phyloP scores from a whole-genome alignment of 1,140 invertebrate species.

The Drosophila hydei region DNA sequence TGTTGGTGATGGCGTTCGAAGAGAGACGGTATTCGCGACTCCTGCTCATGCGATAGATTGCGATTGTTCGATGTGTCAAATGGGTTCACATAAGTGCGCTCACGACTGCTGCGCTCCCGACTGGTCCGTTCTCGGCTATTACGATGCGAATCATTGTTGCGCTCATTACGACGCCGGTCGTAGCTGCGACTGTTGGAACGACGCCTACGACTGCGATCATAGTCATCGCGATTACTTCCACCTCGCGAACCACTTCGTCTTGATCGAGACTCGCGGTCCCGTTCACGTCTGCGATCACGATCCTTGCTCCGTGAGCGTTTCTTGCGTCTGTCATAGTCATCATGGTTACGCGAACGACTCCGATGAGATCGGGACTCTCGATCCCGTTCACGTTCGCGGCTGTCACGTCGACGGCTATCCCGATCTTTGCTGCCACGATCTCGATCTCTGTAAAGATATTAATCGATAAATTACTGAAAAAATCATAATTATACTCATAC shows the following conservation, averaged over 20 bases:
- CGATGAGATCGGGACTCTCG: conserved; percentile 79
- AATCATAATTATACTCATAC: too few relatives aligned
- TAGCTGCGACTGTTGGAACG: conserved; percentile 67
- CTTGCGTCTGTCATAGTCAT: conserved; percentile 65
- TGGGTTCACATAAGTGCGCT: conserved; percentile 84
- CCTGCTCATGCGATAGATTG: conserved; percentile 61
- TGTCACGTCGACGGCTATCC: conserved; percentile 84
- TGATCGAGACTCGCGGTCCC: conserved; percentile 63
- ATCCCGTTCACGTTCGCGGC: conserved; percentile 76
- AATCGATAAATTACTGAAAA: neutral
- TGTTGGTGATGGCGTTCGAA: conserved; percentile 59
- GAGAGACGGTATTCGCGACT: conserved; percentile 51
- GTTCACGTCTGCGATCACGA: conserved; percentile 76
- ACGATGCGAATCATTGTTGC: conserved; percentile 82
- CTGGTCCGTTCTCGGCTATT: conserved; percentile 71
- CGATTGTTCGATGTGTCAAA: conserved; percentile 85
- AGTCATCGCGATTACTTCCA: conserved; percentile 51
- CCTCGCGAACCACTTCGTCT: conserved; percentile 62
- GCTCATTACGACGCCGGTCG: conserved; percentile 82
- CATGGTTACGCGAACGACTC: conserved; percentile 84
- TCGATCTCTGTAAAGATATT: conserved; percentile 48
- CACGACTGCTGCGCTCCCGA: conserved; percentile 84
- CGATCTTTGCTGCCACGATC: conserved; percentile 62
- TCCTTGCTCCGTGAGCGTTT: conserved; percentile 77
- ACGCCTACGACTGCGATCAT: conserved; percentile 51